Percentiles rank a stretch among this genome's conserved stretches.
Conservation (phyloP, 2,888 invertebrate genomes). For the Erebia epiphron region DNA sequence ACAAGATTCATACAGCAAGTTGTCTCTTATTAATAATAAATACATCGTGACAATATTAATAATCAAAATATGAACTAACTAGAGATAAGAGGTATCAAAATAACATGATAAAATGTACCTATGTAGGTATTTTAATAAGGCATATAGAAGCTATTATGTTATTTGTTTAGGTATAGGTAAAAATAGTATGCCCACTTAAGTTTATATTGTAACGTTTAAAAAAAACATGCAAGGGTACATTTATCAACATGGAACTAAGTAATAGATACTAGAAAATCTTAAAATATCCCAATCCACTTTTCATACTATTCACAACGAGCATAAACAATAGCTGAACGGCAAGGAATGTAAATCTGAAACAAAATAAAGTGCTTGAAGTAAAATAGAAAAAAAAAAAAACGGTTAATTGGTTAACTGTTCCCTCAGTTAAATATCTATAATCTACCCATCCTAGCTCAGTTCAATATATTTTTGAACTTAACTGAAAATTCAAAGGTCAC, state of each 20-base stretch:
- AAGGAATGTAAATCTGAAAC: slow-evolving; percentile 88
- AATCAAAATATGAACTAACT: neutral
- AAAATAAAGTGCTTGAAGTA: slow-evolving; percentile 16
- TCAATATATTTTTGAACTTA: no score
- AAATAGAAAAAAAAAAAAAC: slow-evolving; percentile 1
- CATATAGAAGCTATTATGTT: neutral
- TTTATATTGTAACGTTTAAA: neutral
- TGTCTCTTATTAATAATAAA: neutral
- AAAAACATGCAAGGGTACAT: neutral
- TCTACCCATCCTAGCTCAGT: no score
- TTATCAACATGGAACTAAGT: neutral
- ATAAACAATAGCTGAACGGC: slow-evolving; percentile 87
- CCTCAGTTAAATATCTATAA: no score
- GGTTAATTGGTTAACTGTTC: neutral
- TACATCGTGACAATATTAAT: neutral
- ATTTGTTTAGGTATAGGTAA: no score
- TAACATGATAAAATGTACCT: neutral
- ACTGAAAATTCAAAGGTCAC: no score
- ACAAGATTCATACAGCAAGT: neutral
- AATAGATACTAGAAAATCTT: neutral
- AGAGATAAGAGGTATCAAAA: slow-evolving; percentile 1
- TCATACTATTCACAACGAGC: slow-evolving; percentile 55
- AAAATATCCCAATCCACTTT: neutral
- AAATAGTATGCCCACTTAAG: neutral
- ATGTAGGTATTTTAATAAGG: neutral